Base-by-base conservation (phyloP, 1,140 invertebrate genomes). In the Copidosoma floridanum region DNA sequence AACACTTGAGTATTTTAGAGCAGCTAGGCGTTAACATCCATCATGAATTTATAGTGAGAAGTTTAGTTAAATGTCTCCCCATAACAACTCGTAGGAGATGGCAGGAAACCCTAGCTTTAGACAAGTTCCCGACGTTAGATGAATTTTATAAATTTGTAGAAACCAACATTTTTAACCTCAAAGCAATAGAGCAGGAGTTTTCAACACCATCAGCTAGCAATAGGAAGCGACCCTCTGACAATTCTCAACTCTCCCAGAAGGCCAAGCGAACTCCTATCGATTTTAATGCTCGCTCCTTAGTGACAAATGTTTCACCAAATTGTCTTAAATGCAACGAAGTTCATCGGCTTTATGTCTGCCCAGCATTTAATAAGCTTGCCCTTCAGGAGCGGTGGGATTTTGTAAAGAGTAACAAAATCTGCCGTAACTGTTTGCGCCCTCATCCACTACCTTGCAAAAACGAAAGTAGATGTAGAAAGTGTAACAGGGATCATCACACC, bases 61-160 rank as follows among this genome's bases (percentile, higher is more conserved):
- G 60, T 23, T 14, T 65, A 11, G 58, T 61, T 56, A 29, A 57
- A n/a, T 43, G 47, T 12, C 40, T 65, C 21, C 52, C 63, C 12
- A 12, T 18, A 4, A 24, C 50, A 14, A 52, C 55, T 50, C 41
- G 57, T 4, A 26, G 35, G 1, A 57, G 51, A 27, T 65, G 57
- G 57, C 47, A 65, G 23, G 47, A 61, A 56, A 56, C 63, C 8
- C 53, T 65, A 41, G 46, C 23, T 61, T 37, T 56, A 10, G 46
- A 62, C 18, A 26, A 16, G 11, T 18, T 41, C 7, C 60, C 54
- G 6, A 41, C 53, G 2, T 50, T 62, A 1, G 26, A 38, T 16
- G 5, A 51, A 55, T 16, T 64, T 5, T 64, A 48, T 20, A 59
- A 59, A 32, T 64, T 64, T 41, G 26, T 64, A 8, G 23, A 44